Evolutionary conservation across 2,888 invertebrate species (phyloP), one percentile per base, ranked within the genome.

Genomic region (Cerceris rybyensis): DNA sequence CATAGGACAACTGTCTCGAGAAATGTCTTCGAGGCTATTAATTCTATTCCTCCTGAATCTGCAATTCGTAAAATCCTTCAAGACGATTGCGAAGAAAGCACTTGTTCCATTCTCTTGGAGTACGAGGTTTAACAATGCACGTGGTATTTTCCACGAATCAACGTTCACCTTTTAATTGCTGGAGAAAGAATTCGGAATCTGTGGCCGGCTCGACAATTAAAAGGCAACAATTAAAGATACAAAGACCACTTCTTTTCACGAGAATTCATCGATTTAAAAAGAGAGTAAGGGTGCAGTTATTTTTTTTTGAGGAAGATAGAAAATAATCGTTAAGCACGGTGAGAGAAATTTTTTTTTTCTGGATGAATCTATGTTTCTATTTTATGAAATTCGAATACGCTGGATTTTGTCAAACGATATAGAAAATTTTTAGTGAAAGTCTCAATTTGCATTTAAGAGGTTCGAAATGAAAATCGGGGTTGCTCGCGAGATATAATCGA

Each of bases 291-390:
- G 8, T 13, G n/a, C 74, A 70, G 69, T 67, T 70, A 52, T 67
- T 67, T 55, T 39, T 17, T 61, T 8, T 28, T 49, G 63, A 64
- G 64, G 65, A 59, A 54, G 28, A 52, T 59, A 70, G 67, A 75
- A 78, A 78, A 77, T 83, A 81, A 82, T 79, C 82, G 79, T 79
- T 70, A 70, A 76, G 79, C 76, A 68, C 49, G 63, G 42, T 70
- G 65, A 84, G 78, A 28, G 85, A 75, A 83, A 83, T 84, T 78
- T 72, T 16, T 50, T 55, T 41, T 66, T 82, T 75, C 71, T 83
- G 28, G 28, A 28, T 28, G n/a, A n/a, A n/a, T 28, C 28, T 28
- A 4, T 84, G 84, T 83, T 78, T 67, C 52, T 59, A 57, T 70
- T 39, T 28, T 14, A 17, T 61, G 78, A 75, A 66, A 64, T 66